phyloP scores from a whole-genome alignment of 2,888 invertebrate genomes.

The Plagiodera versicolora region DNA sequence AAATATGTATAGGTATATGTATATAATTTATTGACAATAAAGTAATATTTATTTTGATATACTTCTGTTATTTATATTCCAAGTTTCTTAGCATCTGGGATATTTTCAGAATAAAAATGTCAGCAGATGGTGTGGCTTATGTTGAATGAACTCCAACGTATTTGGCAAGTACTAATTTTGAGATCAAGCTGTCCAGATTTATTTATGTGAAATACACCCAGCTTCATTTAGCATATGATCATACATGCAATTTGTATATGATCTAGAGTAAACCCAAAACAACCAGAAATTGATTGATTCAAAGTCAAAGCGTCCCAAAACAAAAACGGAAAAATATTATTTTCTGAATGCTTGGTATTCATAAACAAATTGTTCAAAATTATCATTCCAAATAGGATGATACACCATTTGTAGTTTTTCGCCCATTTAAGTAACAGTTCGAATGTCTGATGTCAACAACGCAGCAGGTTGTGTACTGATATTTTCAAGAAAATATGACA shows the following conservation, averaged over 20 bases:
- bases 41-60: constrained; percentile 40
- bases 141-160: constrained; percentile 25
- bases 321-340: no score
- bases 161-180: constrained; percentile 19
- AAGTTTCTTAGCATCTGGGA: constrained; percentile 36
- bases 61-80: constrained; percentile 31
- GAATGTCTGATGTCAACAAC: no score
- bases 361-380: no score
- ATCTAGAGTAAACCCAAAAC: no score
- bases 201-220: constrained; percentile 1
- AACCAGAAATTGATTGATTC: no score
- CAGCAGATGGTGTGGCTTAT: constrained; percentile 24
- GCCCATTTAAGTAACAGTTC: no score
- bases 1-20: constrained; percentile 26
- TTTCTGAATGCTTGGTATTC: no score
- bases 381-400: no score
- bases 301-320: no score
- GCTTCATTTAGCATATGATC: background rate
- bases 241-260: background rate
- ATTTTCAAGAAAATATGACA: no score
- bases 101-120: constrained; percentile 34
- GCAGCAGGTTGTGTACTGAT: no score
- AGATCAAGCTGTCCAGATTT: constrained; percentile 11
- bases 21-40: constrained; percentile 43
- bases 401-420: no score